Evolutionary conservation across 2,888 invertebrate species (phyloP), one percentile per base, ranked within the genome.

Genomic region (Busseola fusca): DNA sequence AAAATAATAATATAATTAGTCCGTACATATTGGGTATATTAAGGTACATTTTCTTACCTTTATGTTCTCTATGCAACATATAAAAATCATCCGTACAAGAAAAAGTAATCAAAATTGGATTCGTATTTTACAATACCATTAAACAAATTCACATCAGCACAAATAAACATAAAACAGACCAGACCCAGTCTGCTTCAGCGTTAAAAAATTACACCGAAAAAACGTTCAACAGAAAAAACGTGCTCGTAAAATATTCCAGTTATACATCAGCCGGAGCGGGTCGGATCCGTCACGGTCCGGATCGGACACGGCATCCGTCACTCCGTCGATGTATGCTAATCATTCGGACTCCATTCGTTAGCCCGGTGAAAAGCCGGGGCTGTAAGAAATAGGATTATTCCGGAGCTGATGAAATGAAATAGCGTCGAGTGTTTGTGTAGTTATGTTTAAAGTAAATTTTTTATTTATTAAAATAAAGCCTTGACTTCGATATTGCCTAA

Each of bases 261-360:
- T 74, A 65, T 78, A 73, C 63, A 63, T 83, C 80, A 83, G 18
- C 68, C 60, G 62, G 60, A 10, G 50, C 69, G 68, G 25, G 34
- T 63, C 75, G 76, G 82, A 72, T 79, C 82, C 78, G 65, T 74
- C 80, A 40, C 71, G 74, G 84, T 71, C 74, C 64, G 81, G 42
- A 25, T 72, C 74, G 78, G 76, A 85, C 77, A 52, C 59, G 59
- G 66, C 72, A 77, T 81, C 78, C 76, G 79, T 84, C 86, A 85
- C 74, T 40, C 62, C 64, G 58, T 71, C 81, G 74, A 76, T 72
- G 84, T 85, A 84, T 84, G 84, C 75, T 77, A 85, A 84, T 85
- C 52, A 66, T 64, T 66, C 64, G 57, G 37, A 69, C 63, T 58
- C 69, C 62, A 75, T 84, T 81, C 74, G 62, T 85, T 83, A 45